Base-by-base conservation (phyloP, 1,140 invertebrate genomes). In the Caenorhabditis inopinata region DNA sequence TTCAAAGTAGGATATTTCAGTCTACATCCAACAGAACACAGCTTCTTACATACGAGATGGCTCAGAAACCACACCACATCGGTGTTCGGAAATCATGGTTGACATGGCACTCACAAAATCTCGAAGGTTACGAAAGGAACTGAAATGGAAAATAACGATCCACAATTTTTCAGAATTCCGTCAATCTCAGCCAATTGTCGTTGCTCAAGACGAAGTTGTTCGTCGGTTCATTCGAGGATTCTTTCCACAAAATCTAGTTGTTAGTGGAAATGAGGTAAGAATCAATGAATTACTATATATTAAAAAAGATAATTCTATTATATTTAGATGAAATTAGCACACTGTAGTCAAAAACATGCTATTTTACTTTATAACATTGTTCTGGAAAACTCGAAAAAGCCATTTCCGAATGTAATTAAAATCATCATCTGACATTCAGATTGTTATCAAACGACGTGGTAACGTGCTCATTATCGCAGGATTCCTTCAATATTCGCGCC, bases 381-480 rank as follows among this genome's bases (percentile, higher is more conserved):
- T n/a, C n/a, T n/a, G n/a, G n/a, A n/a, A n/a, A n/a, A n/a, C n/a
- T n/a, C n/a, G n/a, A n/a, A n/a, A n/a, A n/a, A n/a, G n/a, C n/a
- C n/a, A n/a, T n/a, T n/a, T n/a, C n/a, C n/a, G n/a, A n/a, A n/a
- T n/a, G n/a, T n/a, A n/a, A n/a, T n/a, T n/a, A n/a, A n/a, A n/a
- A n/a, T n/a, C n/a, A n/a, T n/a, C n/a, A n/a, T n/a, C n/a, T n/a
- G n/a, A n/a, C n/a, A n/a, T 88, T 80, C 53, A 87, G 86, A 81
- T 89, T 45, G 86, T 87, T 7, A 88, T 89, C 21, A 87, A 87
- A 83, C 82, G 87, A n/a, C 85, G 86, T 18, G 86, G 87, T 21
- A 87, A 87, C 68, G 58, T 84, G 2, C 81, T 87, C 4, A 81
- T 79, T 42, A 83, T 89, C 7, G 78, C 87, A 21, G 86, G 86